Base-by-base conservation (phyloP, 1,140 invertebrate genomes). In the Micrasema longulum region DNA sequence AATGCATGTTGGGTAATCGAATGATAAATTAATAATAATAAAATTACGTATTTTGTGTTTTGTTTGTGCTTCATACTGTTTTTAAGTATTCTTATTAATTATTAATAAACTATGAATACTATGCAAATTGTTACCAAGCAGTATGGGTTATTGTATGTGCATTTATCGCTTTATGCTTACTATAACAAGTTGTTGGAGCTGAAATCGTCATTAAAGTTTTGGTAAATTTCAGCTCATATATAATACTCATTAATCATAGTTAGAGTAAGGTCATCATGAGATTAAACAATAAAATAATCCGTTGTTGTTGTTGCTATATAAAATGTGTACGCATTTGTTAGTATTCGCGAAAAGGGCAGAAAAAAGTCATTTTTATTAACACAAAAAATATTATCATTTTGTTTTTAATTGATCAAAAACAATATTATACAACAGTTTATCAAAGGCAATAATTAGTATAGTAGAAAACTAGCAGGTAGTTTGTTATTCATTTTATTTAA, bases 291-390 rank as follows among this genome's bases (percentile, higher is more conserved):
- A 35, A 60, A 69, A 53, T 72, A 76, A 72, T 62, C 67, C 63
- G 68, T 76, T 76, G 69, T 75, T 75, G 74, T 76, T 76, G 74
- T 76, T 76, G 74, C 74, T 72, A 76, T 76, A 65, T 70, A 73
- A 76, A 73, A 76, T 62, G 68, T 76, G 74, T 76, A 73, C 65
- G 45, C 71, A 69, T 69, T 71, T 73, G 74, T 76, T 76, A 76
- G 74, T 75, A 62, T 71, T 73, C 69, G 66, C 69, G 35, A 22
- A 41, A 72, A 72, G 73, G 69, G 65, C 66, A 75, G 73, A 72
- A 72, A 69, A 20, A 64, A 66, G 73, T 75, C 14, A 71, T 47
- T 62, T 63, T 5, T 16, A n/a, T 47, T n/a, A 16, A 16, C n/a
- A 47, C 16, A 5, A n/a, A 16, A 2, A 14, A 16, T 47, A 9